Percentiles rank a stretch among this genome's conserved stretches.
These are phyloP conservation scores for Polyploca ridens DNA, from an alignment of 2,888 invertebrate genomes.

Conservation along the genomic window DNA sequence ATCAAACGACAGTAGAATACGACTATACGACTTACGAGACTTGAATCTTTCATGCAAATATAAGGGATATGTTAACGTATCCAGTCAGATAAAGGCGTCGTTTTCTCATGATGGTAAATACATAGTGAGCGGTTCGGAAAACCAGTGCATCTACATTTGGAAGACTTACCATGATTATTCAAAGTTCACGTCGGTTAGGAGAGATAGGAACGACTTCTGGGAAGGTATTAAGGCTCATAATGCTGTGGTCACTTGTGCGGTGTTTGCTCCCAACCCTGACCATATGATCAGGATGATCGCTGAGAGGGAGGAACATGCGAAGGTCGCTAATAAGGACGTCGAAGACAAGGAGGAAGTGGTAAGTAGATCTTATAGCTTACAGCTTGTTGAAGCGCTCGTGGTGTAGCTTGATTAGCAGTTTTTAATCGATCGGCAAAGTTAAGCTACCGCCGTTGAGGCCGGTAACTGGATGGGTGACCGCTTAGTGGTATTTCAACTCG, in stretches of 20 bases:
- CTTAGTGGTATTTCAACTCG: too few relatives aligned
- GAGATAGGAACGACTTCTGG: slow-evolving; percentile 99
- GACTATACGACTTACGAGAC: slow-evolving; percentile 97
- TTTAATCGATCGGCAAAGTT: too few relatives aligned
- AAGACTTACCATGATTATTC: slow-evolving; percentile 98
- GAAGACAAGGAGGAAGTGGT: slow-evolving; percentile 61
- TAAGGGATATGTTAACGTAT: slow-evolving; percentile 95
- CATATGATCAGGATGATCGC: slow-evolving; percentile 91
- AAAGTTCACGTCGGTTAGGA: slow-evolving; percentile 94
- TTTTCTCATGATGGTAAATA: slow-evolving; percentile 99
- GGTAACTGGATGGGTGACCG: too few relatives aligned
- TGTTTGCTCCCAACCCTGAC: slow-evolving; percentile 98
- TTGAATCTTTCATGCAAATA: slow-evolving; percentile 97
- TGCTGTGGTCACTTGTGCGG: slow-evolving; percentile 98
- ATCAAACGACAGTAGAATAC: slow-evolving; percentile 98
- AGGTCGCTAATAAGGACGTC: slow-evolving; percentile 33
- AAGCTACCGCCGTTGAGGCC: too few relatives aligned
- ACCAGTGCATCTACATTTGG: slow-evolving; percentile 99
- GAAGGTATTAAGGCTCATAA: slow-evolving; percentile 95
- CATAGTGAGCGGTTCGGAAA: slow-evolving; percentile 98
- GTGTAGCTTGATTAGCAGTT: too few relatives aligned
- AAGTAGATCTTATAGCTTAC: slow-evolving; percentile 33
- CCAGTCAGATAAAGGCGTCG: slow-evolving; percentile 98
- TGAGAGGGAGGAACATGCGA: slow-evolving; percentile 77
- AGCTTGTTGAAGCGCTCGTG: too few relatives aligned